Evolutionary conservation across 2,113 vertebrate species (phyloP).

Genomic region (Ardeotis arabs): DNA sequence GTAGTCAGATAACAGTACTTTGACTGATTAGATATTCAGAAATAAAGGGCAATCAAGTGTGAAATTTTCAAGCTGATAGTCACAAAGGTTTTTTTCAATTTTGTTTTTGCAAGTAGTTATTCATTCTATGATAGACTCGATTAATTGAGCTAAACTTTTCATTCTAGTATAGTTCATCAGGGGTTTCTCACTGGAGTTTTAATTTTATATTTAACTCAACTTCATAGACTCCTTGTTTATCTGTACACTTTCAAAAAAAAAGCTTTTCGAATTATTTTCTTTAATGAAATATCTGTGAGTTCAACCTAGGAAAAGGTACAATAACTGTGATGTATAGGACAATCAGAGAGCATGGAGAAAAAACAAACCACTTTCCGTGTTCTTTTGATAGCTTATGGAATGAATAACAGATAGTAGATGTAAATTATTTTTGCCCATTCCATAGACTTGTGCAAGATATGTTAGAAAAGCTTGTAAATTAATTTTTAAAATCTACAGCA

Average conservation of each 20-base stretch:
- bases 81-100: neutral
- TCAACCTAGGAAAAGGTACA: neutral
- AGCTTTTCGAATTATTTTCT: neutral
- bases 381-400: neutral
- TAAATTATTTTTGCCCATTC: neutral
- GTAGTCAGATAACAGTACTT: neutral
- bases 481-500: neutral
- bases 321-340: neutral
- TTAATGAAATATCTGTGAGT: neutral
- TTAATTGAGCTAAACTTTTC: neutral
- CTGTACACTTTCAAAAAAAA: neutral
- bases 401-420: neutral
- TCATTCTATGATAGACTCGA: neutral
- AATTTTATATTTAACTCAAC: neutral
- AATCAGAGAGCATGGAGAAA: neutral
- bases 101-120: neutral
- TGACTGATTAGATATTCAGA: neutral
- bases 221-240: neutral
- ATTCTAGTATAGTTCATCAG: too few species aligned
- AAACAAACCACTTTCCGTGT: neutral
- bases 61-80: neutral
- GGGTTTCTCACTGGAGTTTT: neutral
- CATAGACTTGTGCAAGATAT: neutral
- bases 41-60: neutral
- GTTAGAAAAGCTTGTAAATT: neutral